Evolutionary conservation across 2,113 vertebrate genomes (phyloP), one percentile per base, ranked within the genome.

Genomic region (Anoplopoma fimbria): DNA sequence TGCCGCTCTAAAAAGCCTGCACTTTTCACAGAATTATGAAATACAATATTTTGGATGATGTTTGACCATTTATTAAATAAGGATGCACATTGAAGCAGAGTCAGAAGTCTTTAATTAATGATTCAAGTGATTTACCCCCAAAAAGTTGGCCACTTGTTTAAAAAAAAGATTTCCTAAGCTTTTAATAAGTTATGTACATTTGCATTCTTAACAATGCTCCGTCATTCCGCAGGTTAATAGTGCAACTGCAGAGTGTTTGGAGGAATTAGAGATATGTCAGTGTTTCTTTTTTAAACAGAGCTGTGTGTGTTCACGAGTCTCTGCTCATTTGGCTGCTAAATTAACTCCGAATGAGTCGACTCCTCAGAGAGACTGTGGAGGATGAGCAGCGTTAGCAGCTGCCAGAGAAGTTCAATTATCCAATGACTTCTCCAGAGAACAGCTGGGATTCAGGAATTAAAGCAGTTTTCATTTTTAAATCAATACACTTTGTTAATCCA

Each of bases 391-490:
- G 62, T 90, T 75, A 77, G 61, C 85, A 75, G 64, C 69, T 71
- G 85, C 84, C 69, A 82, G 69, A 83, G 62, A 77, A 82, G 61
- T 67, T 88, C 38, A 90, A 91, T 87, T 83, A 88, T 88, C 75
- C 79, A 67, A 19, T 49, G 74, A 79, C 75, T 83, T 74, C 60
- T 63, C 55, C 42, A 27, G 29, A 49, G 77, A 87, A 71, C 77
- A 69, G 78, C 68, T 81, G 83, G 61, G 79, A 82, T n/a, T 65
- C 29, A 12, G 13, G 67, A 76, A 76, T 38, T 74, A 75, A 63
- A 79, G 36, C 27, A 0, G 21, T 60, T 75, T 36, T 65, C 21
- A 9, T 14, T 77, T 51, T 45, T 31, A 36, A 55, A 15, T 69
- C 23, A 58, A 47, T 74, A 23, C 0, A 29, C 45, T 75, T 83